phyloP scores from a whole-genome alignment of 2,113 vertebrate genomes.

The Dicerorhinus sumatrensis region DNA sequence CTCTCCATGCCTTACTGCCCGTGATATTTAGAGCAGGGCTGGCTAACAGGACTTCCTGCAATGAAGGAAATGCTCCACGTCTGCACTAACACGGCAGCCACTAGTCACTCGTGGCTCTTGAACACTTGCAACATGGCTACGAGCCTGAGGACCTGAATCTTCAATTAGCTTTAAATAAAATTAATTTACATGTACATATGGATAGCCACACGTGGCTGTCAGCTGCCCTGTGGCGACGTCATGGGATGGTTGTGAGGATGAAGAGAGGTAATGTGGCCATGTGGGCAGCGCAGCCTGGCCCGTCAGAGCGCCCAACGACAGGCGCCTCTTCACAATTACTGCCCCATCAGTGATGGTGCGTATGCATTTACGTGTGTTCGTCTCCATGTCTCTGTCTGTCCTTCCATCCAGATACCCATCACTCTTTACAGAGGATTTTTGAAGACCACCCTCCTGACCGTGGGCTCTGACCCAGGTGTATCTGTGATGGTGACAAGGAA shows the following conservation, averaged over 20 bases:
- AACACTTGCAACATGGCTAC: neutral
- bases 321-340: accelerated
- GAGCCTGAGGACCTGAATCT: neutral
- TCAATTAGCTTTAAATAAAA: neutral
- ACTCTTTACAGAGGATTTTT: neutral
- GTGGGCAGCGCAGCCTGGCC: accelerated
- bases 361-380: accelerated
- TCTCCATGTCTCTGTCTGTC: accelerated
- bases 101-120: neutral
- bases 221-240: neutral
- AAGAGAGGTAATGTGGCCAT: neutral
- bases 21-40: neutral
- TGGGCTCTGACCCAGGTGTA: neutral
- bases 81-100: neutral
- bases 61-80: neutral
- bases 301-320: neutral
- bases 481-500: neutral
- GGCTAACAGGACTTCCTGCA: neutral
- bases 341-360: accelerated
- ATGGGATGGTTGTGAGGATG: neutral
- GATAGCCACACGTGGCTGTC: neutral
- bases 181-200: neutral
- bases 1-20: accelerated
- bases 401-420: neutral
- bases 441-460: neutral